These are phyloP conservation scores for Agonum fuliginosum DNA, from an alignment of 2,888 invertebrate species.

Conservation along the genomic window DNA sequence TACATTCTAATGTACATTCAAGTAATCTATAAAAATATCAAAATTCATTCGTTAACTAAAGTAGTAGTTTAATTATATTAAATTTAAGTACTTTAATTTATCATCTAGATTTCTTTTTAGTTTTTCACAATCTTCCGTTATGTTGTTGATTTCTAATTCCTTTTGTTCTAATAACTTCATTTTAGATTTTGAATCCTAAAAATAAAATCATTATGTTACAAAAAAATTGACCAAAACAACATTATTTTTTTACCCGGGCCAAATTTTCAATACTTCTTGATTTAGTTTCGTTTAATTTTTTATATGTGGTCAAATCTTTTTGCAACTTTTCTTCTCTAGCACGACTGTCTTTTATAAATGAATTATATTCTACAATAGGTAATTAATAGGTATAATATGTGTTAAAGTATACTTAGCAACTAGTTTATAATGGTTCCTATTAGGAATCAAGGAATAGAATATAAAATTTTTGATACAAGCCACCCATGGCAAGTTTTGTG, in stretches of 20 bases:
- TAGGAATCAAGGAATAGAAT: too few species aligned
- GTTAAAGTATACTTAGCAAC: too few species aligned
- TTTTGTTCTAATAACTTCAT: constrained; percentile 27
- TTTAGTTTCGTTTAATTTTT: constrained; percentile 49
- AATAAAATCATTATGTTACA: neutral
- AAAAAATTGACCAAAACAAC: too few species aligned
- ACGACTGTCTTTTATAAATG: constrained; percentile 2
- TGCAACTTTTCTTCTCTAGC: constrained; percentile 31
- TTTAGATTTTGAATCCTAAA: constrained; percentile 43
- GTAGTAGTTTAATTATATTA: neutral
- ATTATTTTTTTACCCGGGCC: constrained; percentile 14
- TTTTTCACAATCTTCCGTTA: constrained; percentile 47
- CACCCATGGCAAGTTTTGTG: too few species aligned
- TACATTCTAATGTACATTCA: constrained; percentile 14
- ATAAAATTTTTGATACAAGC: too few species aligned
- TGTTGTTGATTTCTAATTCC: constrained; percentile 18
- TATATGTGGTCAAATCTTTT: constrained; percentile 3
- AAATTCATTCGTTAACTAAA: neutral
- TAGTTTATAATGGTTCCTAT: too few species aligned
- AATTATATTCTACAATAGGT: constrained; percentile 12
- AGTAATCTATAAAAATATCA: constrained; percentile 27
- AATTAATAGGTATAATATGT: too few species aligned
- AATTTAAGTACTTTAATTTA: constrained; percentile 36
- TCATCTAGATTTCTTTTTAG: constrained; percentile 47
- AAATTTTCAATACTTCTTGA: constrained; percentile 40